Evolutionary conservation across 2,888 invertebrate genomes (phyloP), one percentile per base, ranked within the genome.

Genomic region (Glyphotaelius pellucidus): DNA sequence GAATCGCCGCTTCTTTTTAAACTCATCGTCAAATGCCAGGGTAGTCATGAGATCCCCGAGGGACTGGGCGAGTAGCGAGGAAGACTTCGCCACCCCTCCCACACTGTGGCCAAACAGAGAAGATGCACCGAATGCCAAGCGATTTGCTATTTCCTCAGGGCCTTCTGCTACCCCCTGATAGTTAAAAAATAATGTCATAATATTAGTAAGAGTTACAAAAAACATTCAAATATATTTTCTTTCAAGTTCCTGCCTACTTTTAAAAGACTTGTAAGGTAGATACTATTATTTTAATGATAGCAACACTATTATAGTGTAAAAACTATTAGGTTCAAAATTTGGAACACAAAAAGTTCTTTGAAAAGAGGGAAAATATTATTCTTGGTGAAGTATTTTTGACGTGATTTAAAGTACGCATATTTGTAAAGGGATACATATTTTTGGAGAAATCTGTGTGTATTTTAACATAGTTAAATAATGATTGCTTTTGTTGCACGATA

Each of bases 1-100:
- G 83, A 91, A 93, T 92, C 91, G 91, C 84, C 93, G 80, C 79
- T 93, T 93, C 86, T 95, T 95, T 94, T 95, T 95, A 94, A 95
- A 96, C 91, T 96, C 95, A 89, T 95, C 95, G 94, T 96, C 96
- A 94, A 96, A 95, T 67, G 95, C 95, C 47, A 96, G 94, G 25
- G 94, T 94, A 80, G 95, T 94, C 86, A 95, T 94, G 3, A 95
- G 95, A 93, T 95, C 95, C 9, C 96, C 96, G 30, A 96, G 93
- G 31, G 93, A 92, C 88, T 93, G 93, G 25, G 92, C 92, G 0
- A 93, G 90, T 2, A 93, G 90, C 1, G 93, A 92, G 19, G 94
- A 92, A 30, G 93, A 91, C 52, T 93, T 92, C 11, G 93, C 89
- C 15, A 93, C 93, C n/a, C 93, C 94, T 35, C 94, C 91, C 0